Evolutionary conservation across 2,113 vertebrate genomes (phyloP).

Genomic region (Todiramphus saurophagus): DNA sequence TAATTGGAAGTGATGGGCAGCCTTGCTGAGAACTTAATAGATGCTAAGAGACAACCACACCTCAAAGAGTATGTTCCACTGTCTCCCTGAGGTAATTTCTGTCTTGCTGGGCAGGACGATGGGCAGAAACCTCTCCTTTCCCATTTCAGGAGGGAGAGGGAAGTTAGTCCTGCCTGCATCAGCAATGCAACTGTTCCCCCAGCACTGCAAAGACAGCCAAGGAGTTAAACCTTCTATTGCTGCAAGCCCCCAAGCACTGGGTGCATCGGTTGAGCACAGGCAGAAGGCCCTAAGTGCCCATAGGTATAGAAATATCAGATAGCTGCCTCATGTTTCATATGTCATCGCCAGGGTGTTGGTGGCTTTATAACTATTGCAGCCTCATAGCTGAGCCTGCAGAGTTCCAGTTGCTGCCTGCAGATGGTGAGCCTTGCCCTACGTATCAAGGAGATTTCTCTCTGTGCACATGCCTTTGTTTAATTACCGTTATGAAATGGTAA

Average conservation of each 20-base stretch:
- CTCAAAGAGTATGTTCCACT: neutral
- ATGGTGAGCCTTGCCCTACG: neutral
- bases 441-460: neutral
- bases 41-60: neutral
- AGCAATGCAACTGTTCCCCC: neutral
- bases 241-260: neutral
- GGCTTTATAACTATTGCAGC: neutral
- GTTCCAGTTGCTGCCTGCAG: rapidly evolving
- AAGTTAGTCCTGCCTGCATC: rapidly evolving
- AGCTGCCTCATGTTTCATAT: neutral
- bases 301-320: neutral
- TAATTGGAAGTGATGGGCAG: neutral
- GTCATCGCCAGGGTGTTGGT: rapidly evolving
- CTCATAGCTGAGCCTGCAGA: neutral
- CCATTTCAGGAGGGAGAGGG: neutral
- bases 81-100: neutral
- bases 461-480: neutral
- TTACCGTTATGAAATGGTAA: neutral
- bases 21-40: neutral
- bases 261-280: rapidly evolving
- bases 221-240: neutral
- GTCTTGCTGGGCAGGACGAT: neutral
- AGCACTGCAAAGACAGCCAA: rapidly evolving
- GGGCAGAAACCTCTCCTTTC: neutral
- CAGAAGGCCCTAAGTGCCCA: neutral